phyloP scores from a whole-genome alignment of 92 coral and sea anemone genomes.

The Epizoanthus stellaris region DNA sequence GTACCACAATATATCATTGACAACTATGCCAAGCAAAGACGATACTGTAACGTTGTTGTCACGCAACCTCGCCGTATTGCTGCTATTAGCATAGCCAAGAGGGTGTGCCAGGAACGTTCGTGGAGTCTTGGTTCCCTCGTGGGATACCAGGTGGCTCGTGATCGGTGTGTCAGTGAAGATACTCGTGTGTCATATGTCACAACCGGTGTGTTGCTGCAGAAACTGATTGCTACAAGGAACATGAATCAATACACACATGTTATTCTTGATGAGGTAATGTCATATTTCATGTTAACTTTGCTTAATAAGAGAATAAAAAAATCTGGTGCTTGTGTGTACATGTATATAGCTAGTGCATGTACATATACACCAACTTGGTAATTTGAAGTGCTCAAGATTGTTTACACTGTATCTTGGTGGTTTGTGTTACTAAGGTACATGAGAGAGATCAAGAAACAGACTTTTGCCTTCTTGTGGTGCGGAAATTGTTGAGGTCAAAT shows the following conservation, averaged over 20 bases:
- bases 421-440: constrained; percentile 71
- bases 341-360: not conserved
- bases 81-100: constrained; percentile 95
- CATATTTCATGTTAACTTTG: not conserved
- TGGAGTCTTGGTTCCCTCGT: constrained; percentile 90
- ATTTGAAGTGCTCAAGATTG: not conserved
- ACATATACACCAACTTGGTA: not conserved
- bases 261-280: constrained; percentile 92
- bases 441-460: constrained; percentile 98
- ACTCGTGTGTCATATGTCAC: constrained; percentile 89
- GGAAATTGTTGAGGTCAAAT: constrained; percentile 89
- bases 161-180: constrained; percentile 89
- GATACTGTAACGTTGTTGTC: constrained; percentile 92
- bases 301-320: not conserved
- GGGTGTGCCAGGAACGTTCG: constrained; percentile 93
- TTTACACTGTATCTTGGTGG: not conserved
- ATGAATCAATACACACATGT: constrained; percentile 94
- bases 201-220: constrained; percentile 91
- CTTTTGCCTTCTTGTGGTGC: constrained; percentile 89
- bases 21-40: constrained; percentile 84
- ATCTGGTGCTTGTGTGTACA: too few relatives aligned
- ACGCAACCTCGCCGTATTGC: constrained; percentile 99
- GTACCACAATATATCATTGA: constrained; percentile 97
- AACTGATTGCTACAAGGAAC: constrained; percentile 82
- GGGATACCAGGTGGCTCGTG: constrained; percentile 96